Conservation (phyloP, 2,888 invertebrate species). For the Drosophila nr. medialis region DNA sequence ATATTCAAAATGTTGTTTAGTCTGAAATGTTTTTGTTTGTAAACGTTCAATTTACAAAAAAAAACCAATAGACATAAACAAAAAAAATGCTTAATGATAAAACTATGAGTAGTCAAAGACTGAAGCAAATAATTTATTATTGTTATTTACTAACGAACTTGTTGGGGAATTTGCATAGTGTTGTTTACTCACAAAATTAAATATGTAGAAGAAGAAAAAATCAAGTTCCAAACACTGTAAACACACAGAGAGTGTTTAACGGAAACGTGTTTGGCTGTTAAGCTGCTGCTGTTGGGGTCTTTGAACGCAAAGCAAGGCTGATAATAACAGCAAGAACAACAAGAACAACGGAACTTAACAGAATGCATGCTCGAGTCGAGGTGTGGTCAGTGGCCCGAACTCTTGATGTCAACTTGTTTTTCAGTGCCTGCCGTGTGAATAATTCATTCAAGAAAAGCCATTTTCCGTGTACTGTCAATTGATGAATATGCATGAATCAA, state of each 20-base stretch:
- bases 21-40: neutral
- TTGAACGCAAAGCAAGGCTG: constrained; percentile 50
- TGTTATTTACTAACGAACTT: neutral
- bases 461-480: constrained; percentile 61
- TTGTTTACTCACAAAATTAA: neutral
- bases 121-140: neutral
- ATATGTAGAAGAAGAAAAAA: neutral
- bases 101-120: neutral
- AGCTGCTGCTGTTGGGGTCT: constrained; percentile 48
- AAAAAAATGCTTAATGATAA: neutral
- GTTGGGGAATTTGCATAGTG: neutral
- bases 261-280: constrained; percentile 21
- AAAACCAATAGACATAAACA: neutral
- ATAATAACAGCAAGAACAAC: constrained; percentile 24
- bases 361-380: constrained; percentile 39
- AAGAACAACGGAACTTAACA: constrained; percentile 37
- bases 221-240: constrained; percentile 14
- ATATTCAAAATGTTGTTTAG: constrained; percentile 13
- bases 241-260: constrained; percentile 16
- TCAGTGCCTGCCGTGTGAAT: constrained; percentile 53
- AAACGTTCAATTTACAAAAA: neutral
- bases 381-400: constrained; percentile 74
- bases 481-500: constrained; percentile 70
- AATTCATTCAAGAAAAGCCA: constrained; percentile 76
- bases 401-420: constrained; percentile 49